Conservation (phyloP, 1,140 invertebrate genomes). For the Nilaparvata lugens region DNA sequence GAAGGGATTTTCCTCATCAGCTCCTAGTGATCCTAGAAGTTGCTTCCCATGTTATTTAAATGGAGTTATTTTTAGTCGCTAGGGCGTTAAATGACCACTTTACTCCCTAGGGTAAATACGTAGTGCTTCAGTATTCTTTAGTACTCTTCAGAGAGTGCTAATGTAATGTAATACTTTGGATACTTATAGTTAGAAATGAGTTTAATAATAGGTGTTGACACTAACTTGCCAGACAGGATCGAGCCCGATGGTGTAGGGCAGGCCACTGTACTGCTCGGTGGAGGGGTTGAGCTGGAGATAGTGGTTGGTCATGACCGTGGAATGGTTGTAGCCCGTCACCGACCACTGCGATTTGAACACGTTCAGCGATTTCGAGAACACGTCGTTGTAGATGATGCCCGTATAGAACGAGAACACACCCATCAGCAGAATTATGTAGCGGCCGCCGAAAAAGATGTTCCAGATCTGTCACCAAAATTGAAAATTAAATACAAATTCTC, state of each 20-base stretch:
- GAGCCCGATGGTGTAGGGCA: constrained; percentile 76
- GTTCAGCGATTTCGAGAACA: constrained; percentile 94
- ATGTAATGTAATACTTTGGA: not conserved
- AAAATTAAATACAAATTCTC: no score
- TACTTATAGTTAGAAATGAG: not conserved
- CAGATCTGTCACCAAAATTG: constrained; percentile 71
- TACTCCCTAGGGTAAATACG: no score
- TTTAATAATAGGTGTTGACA: not conserved
- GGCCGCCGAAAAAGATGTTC: constrained; percentile 94
- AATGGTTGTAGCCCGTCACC: constrained; percentile 42
- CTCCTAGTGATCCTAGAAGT: no score
- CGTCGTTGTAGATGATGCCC: constrained; percentile 95
- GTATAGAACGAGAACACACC: constrained; percentile 95
- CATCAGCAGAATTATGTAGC: constrained; percentile 97
- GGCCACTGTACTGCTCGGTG: constrained; percentile 41
- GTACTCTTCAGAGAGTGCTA: no score
- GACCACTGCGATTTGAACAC: constrained; percentile 83
- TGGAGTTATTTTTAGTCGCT: no score
- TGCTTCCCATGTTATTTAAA: no score
- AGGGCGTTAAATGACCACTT: no score
- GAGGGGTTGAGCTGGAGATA: constrained; percentile 56
- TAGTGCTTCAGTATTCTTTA: no score
- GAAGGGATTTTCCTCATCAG: no score
- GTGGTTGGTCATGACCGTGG: constrained; percentile 38
- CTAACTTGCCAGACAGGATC: constrained; percentile 79